Conservation (phyloP, 2,797 vertebrate genomes). For the Falco cherrug region DNA sequence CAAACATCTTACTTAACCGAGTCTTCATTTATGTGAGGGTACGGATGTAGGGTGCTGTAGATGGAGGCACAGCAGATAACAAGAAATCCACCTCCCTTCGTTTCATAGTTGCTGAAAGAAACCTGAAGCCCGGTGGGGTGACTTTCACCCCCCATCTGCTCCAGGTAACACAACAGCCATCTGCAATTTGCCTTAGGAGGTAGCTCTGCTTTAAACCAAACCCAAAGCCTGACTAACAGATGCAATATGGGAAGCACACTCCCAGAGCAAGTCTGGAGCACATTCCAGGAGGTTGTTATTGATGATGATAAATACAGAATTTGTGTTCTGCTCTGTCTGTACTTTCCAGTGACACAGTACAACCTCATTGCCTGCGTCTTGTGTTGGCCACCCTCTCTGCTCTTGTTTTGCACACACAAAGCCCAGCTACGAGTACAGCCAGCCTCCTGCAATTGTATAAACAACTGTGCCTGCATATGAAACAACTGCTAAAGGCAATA, state of each 20-base stretch:
- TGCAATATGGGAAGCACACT: not conserved
- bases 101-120: not conserved
- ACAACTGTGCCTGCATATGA: not conserved
- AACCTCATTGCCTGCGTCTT: not conserved
- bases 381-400: not conserved
- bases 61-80: not conserved
- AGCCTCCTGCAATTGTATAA: not conserved
- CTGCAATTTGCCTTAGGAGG: conserved; percentile 22
- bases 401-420: not conserved
- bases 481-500: not conserved
- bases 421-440: not conserved
- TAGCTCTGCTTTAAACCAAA: not conserved
- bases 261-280: not conserved
- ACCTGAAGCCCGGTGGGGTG: not conserved
- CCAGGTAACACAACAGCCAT: conserved; percentile 10
- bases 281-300: not conserved
- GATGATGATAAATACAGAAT: not conserved
- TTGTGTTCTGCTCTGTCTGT: not conserved
- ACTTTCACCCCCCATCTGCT: conserved; percentile 17
- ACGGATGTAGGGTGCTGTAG: not conserved
- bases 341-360: not conserved
- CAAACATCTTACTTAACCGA: not conserved
- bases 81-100: conserved; percentile 7
- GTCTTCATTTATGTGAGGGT: not conserved
- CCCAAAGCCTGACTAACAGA: not conserved